Base-by-base conservation (phyloP, 2,797 vertebrate species). In the Pelochelys cantorii region DNA sequence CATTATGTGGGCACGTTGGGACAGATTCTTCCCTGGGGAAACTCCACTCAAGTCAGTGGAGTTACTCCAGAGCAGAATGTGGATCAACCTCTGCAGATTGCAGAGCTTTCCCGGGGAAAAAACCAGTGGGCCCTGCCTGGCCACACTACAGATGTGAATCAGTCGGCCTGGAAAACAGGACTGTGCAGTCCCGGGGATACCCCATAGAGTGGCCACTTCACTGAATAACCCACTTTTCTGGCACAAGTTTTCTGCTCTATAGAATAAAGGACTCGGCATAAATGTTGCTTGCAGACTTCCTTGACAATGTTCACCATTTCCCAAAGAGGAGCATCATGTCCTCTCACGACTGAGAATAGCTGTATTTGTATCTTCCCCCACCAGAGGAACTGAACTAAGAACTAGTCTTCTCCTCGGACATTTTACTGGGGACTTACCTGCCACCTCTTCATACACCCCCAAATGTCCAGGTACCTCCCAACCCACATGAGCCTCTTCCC, bases 31-130 rank as follows among this genome's bases (percentile, higher is more conserved):
- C 37, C 12, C 34, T 79, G 5, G 22, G 82, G 14, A 34, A 75
- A 83, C 2, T 84, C 82, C 57, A 48, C 42, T 48, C 42, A 48
- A 48, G 42, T 48, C 42, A 86, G 54, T 37, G 52, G 31, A 91
- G 52, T 82, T 55, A 88, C 89, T 81, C 23, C 81, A 53, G 29
- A 59, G 20, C 53, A 79, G 81, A 83, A 83, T 89, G n/a, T 74
- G 56, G 23, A 80, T 79, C 3, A 83, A 31, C 1, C 54, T 20
- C 52, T 90, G 85, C 79, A 82, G 37, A 78, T 85, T 85, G 83
- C 57, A 94, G 65, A 29, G 17, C 68, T 12, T 2, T 54, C 22
- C 68, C 84, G 77, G 42, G 34, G 48, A 79, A 85, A 11, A 84
- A 85, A n/a, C 11, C 57, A 79, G 48, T 2, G 60, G 13, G 42